phyloP scores from a whole-genome alignment of 2,113 vertebrate species.

The Cheirogaleus medius region DNA sequence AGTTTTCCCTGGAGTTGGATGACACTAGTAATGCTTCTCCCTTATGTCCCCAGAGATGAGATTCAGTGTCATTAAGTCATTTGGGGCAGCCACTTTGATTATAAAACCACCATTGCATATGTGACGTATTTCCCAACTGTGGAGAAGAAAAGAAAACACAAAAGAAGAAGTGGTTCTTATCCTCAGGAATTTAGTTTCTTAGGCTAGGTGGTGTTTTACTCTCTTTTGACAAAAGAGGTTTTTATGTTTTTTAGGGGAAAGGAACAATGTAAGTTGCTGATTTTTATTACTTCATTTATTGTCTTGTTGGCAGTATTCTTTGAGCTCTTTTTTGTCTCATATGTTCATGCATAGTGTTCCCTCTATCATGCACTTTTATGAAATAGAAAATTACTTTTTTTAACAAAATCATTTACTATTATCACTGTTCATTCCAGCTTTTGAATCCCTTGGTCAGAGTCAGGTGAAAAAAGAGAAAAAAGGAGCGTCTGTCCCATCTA shows the following conservation, averaged over 20 bases:
- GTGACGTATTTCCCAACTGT: neutral
- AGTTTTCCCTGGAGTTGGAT: neutral
- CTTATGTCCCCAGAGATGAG: neutral
- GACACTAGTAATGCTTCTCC: neutral
- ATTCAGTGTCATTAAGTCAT: neutral
- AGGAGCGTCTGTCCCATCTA: neutral
- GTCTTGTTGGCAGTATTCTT: neutral
- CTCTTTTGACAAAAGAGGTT: neutral
- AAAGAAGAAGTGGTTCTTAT: neutral
- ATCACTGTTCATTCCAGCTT: neutral
- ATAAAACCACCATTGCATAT: neutral
- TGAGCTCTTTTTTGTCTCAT: neutral
- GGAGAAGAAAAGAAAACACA: neutral
- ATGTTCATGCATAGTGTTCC: neutral
- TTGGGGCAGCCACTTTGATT: neutral
- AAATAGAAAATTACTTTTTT: constrained; percentile 21
- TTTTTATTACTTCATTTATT: neutral
- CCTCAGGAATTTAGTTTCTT: neutral
- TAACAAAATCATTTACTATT: neutral
- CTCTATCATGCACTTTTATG: neutral
- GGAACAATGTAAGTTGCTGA: neutral
- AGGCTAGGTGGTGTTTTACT: neutral
- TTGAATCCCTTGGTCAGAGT: neutral
- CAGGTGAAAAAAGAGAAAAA: neutral
- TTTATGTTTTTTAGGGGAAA: neutral